Conservation (phyloP, 2,888 invertebrate genomes). For the Caenorhabditis angaria region DNA sequence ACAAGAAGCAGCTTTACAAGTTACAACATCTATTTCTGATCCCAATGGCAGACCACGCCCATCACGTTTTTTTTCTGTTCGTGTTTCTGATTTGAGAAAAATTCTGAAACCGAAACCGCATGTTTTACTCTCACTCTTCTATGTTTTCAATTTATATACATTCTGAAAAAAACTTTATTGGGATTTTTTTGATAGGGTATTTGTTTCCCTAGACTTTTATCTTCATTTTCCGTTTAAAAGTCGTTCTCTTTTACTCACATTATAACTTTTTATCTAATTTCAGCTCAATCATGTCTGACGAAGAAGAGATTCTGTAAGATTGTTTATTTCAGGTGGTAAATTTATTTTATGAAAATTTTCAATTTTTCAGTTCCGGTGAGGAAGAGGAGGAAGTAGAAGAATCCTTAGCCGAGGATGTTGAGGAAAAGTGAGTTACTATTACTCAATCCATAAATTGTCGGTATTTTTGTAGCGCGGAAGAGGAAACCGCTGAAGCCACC, state of each 20-base stretch:
- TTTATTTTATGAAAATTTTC: background rate
- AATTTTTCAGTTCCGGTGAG: slow-evolving; percentile 63
- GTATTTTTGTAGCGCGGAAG: slow-evolving; percentile 20
- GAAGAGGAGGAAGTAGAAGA: slow-evolving; percentile 66
- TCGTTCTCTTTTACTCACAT: background rate
- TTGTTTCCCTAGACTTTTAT: too few relatives aligned
- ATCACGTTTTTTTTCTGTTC: background rate
- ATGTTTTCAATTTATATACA: too few relatives aligned
- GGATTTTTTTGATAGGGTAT: too few relatives aligned
- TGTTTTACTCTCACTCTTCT: too few relatives aligned
- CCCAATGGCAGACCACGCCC: slow-evolving; percentile 1
- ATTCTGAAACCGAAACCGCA: background rate
- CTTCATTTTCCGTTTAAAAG: background rate
- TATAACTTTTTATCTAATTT: slow-evolving; percentile 10
- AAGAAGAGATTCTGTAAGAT: slow-evolving; percentile 63
- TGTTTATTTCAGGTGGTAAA: background rate
- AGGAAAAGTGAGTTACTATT: slow-evolving; percentile 41
- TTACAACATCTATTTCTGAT: background rate
- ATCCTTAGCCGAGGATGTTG: slow-evolving; percentile 47
- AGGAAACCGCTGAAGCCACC: slow-evolving; percentile 26
- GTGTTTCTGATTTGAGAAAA: background rate
- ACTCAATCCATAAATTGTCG: background rate
- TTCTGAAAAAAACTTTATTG: too few relatives aligned
- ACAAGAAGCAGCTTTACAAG: background rate
- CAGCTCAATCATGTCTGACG: slow-evolving; percentile 60